Conservation (phyloP, 2,113 vertebrate species). For the Lonchura striata region DNA sequence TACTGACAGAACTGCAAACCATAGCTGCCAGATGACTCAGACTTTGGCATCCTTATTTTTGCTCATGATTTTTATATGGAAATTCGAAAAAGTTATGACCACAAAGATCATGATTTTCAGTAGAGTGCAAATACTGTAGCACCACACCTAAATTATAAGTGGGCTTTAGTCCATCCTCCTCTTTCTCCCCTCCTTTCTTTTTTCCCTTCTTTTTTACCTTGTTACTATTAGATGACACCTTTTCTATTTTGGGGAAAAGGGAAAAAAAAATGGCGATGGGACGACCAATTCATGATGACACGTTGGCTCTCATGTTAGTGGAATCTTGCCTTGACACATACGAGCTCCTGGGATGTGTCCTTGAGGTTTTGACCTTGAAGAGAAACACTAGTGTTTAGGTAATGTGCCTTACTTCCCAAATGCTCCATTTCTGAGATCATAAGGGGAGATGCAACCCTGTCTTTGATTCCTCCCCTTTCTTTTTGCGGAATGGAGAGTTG, state of each 20-base stretch:
- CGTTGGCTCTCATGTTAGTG: neutral
- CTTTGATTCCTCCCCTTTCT: neutral
- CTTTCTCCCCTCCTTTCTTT: neutral
- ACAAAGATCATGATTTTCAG: constrained; percentile 50
- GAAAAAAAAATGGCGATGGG: fast-evolving
- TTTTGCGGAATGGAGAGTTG: neutral
- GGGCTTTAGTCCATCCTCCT: neutral
- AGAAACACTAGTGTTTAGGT: neutral
- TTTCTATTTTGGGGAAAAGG: neutral
- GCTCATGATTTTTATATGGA: constrained; percentile 53
- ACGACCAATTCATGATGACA: neutral
- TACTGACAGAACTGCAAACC: constrained; percentile 33
- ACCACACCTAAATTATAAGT: constrained; percentile 43
- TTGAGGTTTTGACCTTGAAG: constrained; percentile 6
- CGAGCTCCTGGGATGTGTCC: neutral
- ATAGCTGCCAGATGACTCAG: constrained; percentile 55
- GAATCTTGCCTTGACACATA: neutral
- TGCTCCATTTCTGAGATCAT: constrained; percentile 29
- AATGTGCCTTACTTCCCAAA: neutral
- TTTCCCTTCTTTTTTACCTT: neutral
- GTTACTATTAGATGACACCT: neutral
- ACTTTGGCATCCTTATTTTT: constrained; percentile 42
- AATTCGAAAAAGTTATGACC: constrained; percentile 38
- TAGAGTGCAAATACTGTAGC: constrained; percentile 3
- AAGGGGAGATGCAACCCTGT: neutral